These are phyloP conservation scores for Limenitis camilla DNA, from an alignment of 2,888 invertebrate genomes.

Conservation along the genomic window DNA sequence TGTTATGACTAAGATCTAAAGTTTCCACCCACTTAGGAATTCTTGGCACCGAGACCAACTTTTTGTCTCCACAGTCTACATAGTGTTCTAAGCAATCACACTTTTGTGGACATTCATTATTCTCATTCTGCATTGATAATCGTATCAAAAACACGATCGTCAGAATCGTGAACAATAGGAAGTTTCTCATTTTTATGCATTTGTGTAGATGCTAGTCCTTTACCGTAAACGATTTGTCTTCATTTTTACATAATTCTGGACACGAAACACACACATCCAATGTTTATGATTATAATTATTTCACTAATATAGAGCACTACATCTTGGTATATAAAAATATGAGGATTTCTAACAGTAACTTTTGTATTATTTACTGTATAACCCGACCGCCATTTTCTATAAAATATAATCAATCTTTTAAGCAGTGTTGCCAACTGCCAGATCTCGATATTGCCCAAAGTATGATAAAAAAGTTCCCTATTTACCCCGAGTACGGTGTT, in stretches of 20 bases:
- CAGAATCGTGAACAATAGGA: constrained; percentile 61
- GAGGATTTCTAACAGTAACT: constrained; percentile 42
- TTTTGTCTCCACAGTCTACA: constrained; percentile 84
- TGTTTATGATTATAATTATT: constrained; percentile 38
- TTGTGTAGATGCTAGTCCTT: constrained; percentile 54
- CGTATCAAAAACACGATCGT: constrained; percentile 45
- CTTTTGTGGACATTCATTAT: constrained; percentile 76
- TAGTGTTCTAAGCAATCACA: constrained; percentile 83
- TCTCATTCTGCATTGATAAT: constrained; percentile 49
- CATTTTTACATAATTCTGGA: constrained; percentile 61
- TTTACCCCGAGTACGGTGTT: too few relatives aligned
- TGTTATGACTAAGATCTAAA: constrained; percentile 77
- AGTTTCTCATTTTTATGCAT: constrained; percentile 70
- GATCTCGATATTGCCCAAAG: too few relatives aligned
- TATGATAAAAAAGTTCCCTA: too few relatives aligned
- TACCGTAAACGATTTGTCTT: constrained; percentile 41
- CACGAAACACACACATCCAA: constrained; percentile 32
- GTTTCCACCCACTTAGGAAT: constrained; percentile 85
- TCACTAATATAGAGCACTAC: constrained; percentile 39
- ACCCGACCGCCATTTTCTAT: constrained; percentile 62
- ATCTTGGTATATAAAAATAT: constrained; percentile 41
- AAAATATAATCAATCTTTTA: constrained; percentile 13
- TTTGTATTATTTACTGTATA: constrained; percentile 47
- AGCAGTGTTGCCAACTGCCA: neutral
- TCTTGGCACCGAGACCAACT: constrained; percentile 80